phyloP scores from a whole-genome alignment of 2,797 vertebrate species.

The Chelon auratus region DNA sequence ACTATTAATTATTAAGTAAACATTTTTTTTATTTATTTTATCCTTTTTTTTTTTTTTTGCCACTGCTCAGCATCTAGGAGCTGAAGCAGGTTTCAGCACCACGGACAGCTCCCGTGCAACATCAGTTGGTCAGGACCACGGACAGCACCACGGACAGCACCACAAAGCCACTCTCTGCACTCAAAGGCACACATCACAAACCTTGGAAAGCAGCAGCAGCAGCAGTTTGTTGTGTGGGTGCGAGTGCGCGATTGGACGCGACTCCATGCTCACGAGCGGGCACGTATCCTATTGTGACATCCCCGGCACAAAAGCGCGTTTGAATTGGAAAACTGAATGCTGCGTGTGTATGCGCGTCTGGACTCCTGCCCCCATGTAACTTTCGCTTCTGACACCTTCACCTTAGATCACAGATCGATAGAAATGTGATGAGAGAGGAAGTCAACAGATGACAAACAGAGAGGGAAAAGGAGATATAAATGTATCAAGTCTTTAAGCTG shows the following conservation, averaged over 20 bases:
- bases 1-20: not conserved
- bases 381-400: slow-evolving; percentile 53
- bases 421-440: slow-evolving; percentile 46
- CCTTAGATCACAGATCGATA: slow-evolving; percentile 58
- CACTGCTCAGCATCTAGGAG: slow-evolving; percentile 1
- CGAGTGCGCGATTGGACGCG: slow-evolving; percentile 4
- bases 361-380: slow-evolving; percentile 4
- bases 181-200: slow-evolving; percentile 54
- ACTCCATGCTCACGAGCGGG: not conserved
- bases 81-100: slow-evolving; percentile 59
- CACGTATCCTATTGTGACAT: slow-evolving; percentile 42
- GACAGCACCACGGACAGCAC: slow-evolving; percentile 77
- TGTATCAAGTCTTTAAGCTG: slow-evolving; percentile 23
- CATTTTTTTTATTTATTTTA: not conserved
- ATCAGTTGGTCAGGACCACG: slow-evolving; percentile 65
- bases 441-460: slow-evolving; percentile 53
- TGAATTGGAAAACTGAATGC: slow-evolving; percentile 47
- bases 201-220: slow-evolving; percentile 59
- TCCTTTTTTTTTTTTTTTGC: not conserved
- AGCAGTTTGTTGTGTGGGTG: slow-evolving; percentile 38
- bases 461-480: slow-evolving; percentile 34
- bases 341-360: slow-evolving; percentile 10
- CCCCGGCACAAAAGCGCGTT: slow-evolving; percentile 33
- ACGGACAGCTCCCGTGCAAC: slow-evolving; percentile 66
- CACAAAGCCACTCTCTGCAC: slow-evolving; percentile 18